A percentile compares a stretch with the other conserved stretches of the same genome.
Conservation (phyloP, 2,888 invertebrate species). For the Philereme transversata region DNA sequence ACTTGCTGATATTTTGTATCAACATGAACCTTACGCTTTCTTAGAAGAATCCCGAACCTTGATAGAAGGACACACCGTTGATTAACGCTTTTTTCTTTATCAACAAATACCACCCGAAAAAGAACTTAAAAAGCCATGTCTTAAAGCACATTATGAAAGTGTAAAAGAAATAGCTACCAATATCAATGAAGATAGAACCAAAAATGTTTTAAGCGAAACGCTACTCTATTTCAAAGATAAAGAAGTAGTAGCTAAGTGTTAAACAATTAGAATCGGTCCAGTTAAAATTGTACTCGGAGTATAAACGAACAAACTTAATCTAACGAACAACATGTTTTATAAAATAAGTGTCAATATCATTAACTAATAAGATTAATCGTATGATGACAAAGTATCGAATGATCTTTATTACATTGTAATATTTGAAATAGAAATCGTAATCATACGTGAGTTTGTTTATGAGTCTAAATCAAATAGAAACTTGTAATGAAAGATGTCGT, state of each 20-base stretch:
- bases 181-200: conserved; percentile 60
- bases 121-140: conserved; percentile 40
- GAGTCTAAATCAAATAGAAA: conserved; percentile 83
- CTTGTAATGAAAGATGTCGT: conserved; percentile 81
- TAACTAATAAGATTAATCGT: no score
- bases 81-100: conserved; percentile 68
- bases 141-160: conserved; percentile 45
- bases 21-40: conserved; percentile 69
- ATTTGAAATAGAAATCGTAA: conserved; percentile 81
- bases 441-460: conserved; percentile 76
- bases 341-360: not conserved
- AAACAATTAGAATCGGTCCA: conserved; percentile 41
- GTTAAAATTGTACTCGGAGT: conserved; percentile 45
- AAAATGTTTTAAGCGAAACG: conserved; percentile 49
- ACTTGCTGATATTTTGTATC: conserved; percentile 69
- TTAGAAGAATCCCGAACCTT: conserved; percentile 67
- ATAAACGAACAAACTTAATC: not conserved
- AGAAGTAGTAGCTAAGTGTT: conserved; percentile 45
- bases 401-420: conserved; percentile 63
- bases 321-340: not conserved
- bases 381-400: conserved; percentile 15
- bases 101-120: conserved; percentile 42
- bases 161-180: conserved; percentile 41
- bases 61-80: conserved; percentile 67
- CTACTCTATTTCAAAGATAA: conserved; percentile 51